These are phyloP conservation scores for Drosophila setifemur DNA, from an alignment of 1,140 invertebrate genomes.

Conservation along the genomic window DNA sequence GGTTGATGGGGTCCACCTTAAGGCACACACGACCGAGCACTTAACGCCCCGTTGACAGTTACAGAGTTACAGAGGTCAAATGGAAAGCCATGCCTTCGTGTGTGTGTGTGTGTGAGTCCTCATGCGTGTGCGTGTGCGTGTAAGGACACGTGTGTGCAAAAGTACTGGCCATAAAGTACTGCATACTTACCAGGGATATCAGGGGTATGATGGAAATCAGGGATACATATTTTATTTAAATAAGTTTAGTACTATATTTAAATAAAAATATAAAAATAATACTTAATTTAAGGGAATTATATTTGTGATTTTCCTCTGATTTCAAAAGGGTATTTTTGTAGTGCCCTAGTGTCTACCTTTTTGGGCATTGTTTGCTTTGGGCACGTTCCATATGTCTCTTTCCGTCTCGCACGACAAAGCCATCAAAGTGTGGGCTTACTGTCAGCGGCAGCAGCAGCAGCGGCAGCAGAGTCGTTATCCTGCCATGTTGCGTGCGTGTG, in stretches of 20 bases:
- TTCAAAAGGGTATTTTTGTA: neutral
- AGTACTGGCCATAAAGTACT: constrained; percentile 21
- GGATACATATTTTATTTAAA: neutral
- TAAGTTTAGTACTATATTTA: neutral
- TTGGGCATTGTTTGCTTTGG: neutral
- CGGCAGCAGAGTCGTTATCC: constrained; percentile 43
- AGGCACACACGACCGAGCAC: constrained; percentile 26
- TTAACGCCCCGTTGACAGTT: constrained; percentile 41
- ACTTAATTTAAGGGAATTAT: neutral
- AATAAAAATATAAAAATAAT: neutral
- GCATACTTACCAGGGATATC: constrained; percentile 1
- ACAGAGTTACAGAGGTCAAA: constrained; percentile 48
- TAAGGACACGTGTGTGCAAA: constrained; percentile 20
- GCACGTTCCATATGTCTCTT: constrained; percentile 18
- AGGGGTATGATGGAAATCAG: neutral
- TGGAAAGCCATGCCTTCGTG: constrained; percentile 6
- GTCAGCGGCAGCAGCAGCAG: too few species aligned
- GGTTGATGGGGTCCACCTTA: constrained; percentile 13
- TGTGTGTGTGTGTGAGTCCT: neutral
- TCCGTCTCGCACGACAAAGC: too few species aligned
- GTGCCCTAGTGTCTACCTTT: too few species aligned
- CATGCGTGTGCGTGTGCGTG: neutral
- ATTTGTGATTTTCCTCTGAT: neutral
- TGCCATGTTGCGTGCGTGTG: constrained; percentile 14
- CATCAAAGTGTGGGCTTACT: constrained; percentile 45